Base-by-base conservation (phyloP, 2,113 vertebrate genomes). In the Saccopteryx bilineata region DNA sequence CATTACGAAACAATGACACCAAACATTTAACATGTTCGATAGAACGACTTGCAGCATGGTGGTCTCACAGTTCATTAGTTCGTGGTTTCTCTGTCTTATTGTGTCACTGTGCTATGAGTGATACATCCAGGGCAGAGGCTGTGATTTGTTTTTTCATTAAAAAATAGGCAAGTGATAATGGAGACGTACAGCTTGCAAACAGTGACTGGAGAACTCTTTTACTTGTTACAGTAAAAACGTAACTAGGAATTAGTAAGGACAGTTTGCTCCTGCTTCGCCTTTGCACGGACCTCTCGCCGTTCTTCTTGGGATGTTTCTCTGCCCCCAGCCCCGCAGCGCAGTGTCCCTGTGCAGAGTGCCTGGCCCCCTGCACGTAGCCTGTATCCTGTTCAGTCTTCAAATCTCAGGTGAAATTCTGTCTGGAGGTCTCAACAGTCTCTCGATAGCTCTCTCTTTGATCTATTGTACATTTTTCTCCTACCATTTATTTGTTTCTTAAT, bases 401-500 rank as follows among this genome's bases (percentile, higher is more conserved):
- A 90, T 78, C 58, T 68, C 39, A 60, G 7, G 9, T 60, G 39
- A 74, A 85, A 52, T 65, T 63, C 48, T 21, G 17, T 71, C 56
- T 66, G 5, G 19, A 9, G 9, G 46, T 50, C 56, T 85, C 46
- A 52, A 17, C 2, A 0, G 48, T 56, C 50, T 93, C 63, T 72
- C 23, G 21, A 56, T n/a, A 72, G 31, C 52, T 81, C 26, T 82
- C 13, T 85, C 23, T 65, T 86, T 96, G 58, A 68, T 66, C 65
- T 84, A 8, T 9, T 61, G 13, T 85, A 65, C 58, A 5, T 58
- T 82, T 85, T 85, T 58, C 33, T 90, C 14, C n/a, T 63, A 24
- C 74, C 14, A 50, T 65, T 83, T 88, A 46, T 66, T 87, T 93
- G 24, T n/a, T 93, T 52, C 81, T 75, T 60, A 60, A 68, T 60